Evolutionary conservation across 37 sponge, comb jelly and placozoan species (phyloP).

Genomic region (Halisarca cf. caerulea): DNA sequence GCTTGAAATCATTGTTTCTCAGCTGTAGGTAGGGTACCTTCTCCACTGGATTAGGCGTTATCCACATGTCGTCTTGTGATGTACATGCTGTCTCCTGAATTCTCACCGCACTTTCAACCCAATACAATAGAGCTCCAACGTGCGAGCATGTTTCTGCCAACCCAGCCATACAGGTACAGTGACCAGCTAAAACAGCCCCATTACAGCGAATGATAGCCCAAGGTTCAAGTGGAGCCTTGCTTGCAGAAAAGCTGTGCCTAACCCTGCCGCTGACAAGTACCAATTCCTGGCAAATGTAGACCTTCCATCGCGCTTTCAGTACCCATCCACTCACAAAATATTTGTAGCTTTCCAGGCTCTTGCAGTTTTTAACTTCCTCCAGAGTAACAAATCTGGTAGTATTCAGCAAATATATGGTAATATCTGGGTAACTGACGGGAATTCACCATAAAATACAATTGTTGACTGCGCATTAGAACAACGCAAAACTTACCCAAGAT

Average conservation of each 20-base stretch:
- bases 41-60: conserved; percentile 32
- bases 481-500: neutral
- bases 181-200: conserved; percentile 15
- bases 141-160: conserved; percentile 16
- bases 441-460: neutral
- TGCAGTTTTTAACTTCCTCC: conserved; percentile 58
- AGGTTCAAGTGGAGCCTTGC: conserved; percentile 28
- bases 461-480: neutral
- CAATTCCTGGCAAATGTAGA: conserved; percentile 7
- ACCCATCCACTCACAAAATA: conserved; percentile 54
- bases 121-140: neutral
- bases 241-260: conserved; percentile 40
- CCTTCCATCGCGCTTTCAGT: conserved; percentile 41
- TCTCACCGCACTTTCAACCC: neutral
- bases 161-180: conserved; percentile 52
- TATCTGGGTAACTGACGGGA: conserved; percentile 50
- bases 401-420: conserved; percentile 42
- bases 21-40: too few relatives aligned
- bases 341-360: conserved; percentile 49
- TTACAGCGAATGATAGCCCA: neutral
- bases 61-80: conserved; percentile 39
- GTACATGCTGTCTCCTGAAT: neutral
- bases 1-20: too few relatives aligned
- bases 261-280: conserved; percentile 37
- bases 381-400: conserved; percentile 47